A percentile compares a stretch with the other conserved stretches of the same genome.
Conservation (phyloP, 2,888 invertebrate genomes). For the Noctua janthe region DNA sequence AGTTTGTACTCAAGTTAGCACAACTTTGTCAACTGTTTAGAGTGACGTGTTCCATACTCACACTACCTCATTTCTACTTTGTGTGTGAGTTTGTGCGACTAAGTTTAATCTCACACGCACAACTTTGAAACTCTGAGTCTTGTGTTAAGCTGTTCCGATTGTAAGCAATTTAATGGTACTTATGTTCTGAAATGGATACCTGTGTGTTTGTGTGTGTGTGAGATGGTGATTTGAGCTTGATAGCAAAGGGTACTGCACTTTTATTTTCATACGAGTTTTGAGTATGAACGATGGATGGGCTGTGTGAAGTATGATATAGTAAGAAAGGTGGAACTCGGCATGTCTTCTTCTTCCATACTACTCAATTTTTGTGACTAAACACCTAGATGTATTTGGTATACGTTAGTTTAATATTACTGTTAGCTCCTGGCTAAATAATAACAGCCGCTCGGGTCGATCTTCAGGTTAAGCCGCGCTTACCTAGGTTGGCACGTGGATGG, state of each 20-base stretch:
- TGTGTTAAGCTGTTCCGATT: slow-evolving; percentile 19
- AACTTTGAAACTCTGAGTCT: slow-evolving; percentile 20
- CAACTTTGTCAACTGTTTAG: slow-evolving; percentile 39
- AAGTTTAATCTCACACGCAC: slow-evolving; percentile 18
- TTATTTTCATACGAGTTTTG: background rate
- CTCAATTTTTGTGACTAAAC: too few species aligned
- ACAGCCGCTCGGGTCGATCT: too few species aligned
- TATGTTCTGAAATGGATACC: background rate
- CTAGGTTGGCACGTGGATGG: too few species aligned
- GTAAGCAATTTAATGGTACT: slow-evolving; percentile 7
- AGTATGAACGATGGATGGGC: too few species aligned
- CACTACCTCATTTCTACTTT: background rate
- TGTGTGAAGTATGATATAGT: too few species aligned
- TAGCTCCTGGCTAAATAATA: too few species aligned
- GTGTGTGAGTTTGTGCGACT: slow-evolving; percentile 23
- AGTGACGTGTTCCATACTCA: slow-evolving; percentile 24
- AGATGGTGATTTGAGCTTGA: background rate
- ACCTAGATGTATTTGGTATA: too few species aligned
- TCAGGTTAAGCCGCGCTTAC: too few species aligned
- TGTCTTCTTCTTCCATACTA: too few species aligned
- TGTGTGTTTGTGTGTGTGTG: background rate
- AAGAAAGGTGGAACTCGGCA: too few species aligned
- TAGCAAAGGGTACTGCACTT: background rate
- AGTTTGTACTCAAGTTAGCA: slow-evolving; percentile 30
- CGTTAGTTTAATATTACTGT: too few species aligned